phyloP scores from a whole-genome alignment of 1,140 invertebrate species.

The Leptestheria dahalacensis region DNA sequence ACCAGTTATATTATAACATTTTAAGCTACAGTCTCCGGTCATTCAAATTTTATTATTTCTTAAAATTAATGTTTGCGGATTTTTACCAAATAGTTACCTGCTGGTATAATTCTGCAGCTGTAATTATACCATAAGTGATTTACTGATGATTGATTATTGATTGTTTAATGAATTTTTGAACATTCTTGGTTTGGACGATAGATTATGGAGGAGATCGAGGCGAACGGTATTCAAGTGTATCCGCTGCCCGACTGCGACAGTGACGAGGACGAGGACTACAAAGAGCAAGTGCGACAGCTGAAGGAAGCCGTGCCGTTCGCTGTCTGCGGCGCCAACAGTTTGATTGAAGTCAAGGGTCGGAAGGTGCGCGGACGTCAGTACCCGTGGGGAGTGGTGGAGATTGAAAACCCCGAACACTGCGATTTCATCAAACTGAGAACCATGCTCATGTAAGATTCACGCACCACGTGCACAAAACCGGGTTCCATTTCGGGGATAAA shows the following conservation, averaged over 20 bases:
- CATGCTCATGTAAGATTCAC: conserved; percentile 78
- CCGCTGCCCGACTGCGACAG: conserved; percentile 93
- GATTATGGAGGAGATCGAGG: conserved; percentile 63
- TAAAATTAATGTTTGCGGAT: no score
- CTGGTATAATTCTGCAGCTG: neutral
- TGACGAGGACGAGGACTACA: conserved; percentile 85
- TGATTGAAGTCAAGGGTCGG: conserved; percentile 77
- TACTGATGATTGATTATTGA: no score
- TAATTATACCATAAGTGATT: no score
- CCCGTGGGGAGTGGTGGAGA: conserved; percentile 96
- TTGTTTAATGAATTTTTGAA: no score
- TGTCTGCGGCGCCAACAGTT: conserved; percentile 85
- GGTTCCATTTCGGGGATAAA: no score
- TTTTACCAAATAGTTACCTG: neutral
- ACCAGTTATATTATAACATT: no score
- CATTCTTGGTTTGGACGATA: neutral
- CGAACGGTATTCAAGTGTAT: conserved; percentile 77
- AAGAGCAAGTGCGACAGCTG: conserved; percentile 71
- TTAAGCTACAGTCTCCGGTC: no score
- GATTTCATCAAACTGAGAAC: conserved; percentile 93
- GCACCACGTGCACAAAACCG: no score
- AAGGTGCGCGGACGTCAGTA: conserved; percentile 83
- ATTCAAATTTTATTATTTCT: no score
- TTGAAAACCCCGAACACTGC: conserved; percentile 93
- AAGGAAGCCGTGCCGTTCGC: conserved; percentile 91